Conservation (phyloP, 2,797 vertebrate species). For the Peromyscus nudipes region DNA sequence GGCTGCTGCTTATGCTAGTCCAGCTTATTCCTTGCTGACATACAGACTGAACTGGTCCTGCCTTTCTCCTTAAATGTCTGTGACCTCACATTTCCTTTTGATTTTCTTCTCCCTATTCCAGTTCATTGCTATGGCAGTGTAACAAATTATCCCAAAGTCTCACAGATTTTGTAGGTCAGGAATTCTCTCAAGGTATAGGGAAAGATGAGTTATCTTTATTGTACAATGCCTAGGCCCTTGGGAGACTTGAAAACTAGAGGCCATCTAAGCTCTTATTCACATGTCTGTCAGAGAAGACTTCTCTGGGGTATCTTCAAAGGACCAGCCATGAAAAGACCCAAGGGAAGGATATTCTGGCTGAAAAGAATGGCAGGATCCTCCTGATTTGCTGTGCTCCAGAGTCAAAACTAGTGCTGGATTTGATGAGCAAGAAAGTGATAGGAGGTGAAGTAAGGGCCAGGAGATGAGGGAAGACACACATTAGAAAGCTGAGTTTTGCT, state of each 20-base stretch:
- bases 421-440: not conserved
- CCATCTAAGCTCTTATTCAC: not conserved
- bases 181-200: not conserved
- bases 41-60: not conserved
- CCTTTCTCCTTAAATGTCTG: not conserved
- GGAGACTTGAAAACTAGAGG: not conserved
- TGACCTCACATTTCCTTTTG: not conserved
- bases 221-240: not conserved
- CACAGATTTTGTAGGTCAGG: not conserved
- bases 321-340: not conserved
- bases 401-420: not conserved
- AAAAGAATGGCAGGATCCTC: not conserved
- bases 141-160: slow-evolving; percentile 5
- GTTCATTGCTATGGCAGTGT: not conserved
- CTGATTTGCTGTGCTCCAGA: not conserved
- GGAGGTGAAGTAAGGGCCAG: not conserved
- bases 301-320: not conserved
- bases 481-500: not conserved
- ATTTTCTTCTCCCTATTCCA: not conserved
- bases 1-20: not conserved
- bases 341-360: not conserved
- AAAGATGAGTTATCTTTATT: not conserved
- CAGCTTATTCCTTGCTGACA: not conserved
- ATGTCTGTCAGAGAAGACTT: not conserved
- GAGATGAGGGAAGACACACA: not conserved